Evolutionary conservation across 1,140 invertebrate species (phyloP), one percentile per base, ranked within the genome.

Genomic region (Cotesia chilonis): DNA sequence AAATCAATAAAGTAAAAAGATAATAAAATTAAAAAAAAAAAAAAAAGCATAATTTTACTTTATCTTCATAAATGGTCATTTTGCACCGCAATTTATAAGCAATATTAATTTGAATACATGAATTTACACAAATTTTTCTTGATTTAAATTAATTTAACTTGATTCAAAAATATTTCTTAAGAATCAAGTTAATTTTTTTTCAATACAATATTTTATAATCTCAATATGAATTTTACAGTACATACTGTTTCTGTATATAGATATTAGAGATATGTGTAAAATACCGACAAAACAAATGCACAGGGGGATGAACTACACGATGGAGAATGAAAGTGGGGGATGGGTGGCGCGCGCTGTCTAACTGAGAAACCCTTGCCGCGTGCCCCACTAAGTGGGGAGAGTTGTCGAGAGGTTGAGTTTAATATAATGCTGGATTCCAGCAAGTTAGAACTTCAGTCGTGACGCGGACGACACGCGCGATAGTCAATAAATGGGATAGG

Each of bases 391-490:
- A 70, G 68, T 61, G 68, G 68, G 57, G 68, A 47, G 41, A 35
- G 57, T 63, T 51, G 72, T 75, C 79, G 74, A 77, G 79, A 76
- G 76, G 68, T 69, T 63, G 37, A 76, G 74, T 76, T 83, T 84
- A 83, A 47, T 47, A 47, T 47, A 83, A 85, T 77, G 79, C 71
- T 69, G 74, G 75, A 75, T 77, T 78, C 75, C 79, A 76, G 72
- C 74, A 77, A 80, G 76, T 77, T 74, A 76, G 74, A 79, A 82
- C 73, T 82, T 83, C 83, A 87, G 85, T 86, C 80, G 80, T 75
- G 74, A 83, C 82, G 85, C 85, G 71, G 66, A 68, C 71, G 84
- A 81, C 83, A 83, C 81, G 83, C 85, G 85, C 77, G 74, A 78
- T 78, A 70, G 72, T 78, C 74, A 74, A 66, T 72, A 36, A 20